Evolutionary conservation across 2,113 vertebrate genomes (phyloP).

Genomic region (Oxyura jamaicensis): DNA sequence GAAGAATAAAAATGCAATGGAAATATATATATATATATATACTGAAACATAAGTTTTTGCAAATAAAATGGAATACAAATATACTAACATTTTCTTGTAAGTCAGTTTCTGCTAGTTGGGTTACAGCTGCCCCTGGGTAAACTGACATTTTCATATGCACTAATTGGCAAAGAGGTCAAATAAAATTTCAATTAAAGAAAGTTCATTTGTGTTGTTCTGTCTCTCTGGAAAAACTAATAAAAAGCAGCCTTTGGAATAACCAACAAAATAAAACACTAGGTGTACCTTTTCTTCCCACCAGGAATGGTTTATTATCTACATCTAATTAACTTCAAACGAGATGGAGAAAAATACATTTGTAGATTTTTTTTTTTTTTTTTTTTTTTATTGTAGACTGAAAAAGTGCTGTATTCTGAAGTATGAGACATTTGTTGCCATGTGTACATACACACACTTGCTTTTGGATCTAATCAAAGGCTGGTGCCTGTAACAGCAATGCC

Average conservation of each 20-base stretch:
- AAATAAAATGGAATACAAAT: neutral
- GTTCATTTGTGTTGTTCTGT: neutral
- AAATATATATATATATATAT: neutral
- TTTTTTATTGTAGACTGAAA: neutral
- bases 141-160: conserved; percentile 65
- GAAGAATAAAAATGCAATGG: neutral
- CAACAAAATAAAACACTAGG: neutral
- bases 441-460: rapidly evolving
- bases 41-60: neutral
- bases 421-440: rapidly evolving
- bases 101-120: conserved; percentile 36
- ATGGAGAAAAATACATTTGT: neutral
- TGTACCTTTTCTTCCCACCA: neutral
- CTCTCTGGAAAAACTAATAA: neutral
- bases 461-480: neutral
- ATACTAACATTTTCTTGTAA: conserved; percentile 21
- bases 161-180: conserved; percentile 73
- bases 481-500: rapidly evolving
- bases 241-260: neutral
- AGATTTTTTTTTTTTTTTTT: neutral
- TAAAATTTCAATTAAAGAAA: conserved; percentile 47
- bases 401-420: neutral
- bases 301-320: neutral
- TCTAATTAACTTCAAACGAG: neutral
- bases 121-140: conserved; percentile 60